Evolutionary conservation across 2,113 vertebrate genomes (phyloP).

Genomic region (Neodon shergylaensis): DNA sequence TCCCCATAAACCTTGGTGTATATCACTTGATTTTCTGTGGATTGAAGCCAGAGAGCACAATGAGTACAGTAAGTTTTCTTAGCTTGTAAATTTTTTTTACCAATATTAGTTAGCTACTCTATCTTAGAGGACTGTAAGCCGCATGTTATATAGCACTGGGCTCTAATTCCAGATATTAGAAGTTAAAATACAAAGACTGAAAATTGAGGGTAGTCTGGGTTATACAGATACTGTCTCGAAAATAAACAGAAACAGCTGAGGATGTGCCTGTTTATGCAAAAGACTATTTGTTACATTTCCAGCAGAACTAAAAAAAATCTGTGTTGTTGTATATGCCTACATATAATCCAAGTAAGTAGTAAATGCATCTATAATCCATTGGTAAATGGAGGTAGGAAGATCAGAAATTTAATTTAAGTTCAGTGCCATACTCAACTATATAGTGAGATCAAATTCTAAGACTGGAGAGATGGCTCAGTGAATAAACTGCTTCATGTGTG

Average conservation of each 20-base stretch:
- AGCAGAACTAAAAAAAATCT: not conserved
- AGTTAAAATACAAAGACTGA: not conserved
- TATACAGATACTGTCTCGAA: not conserved
- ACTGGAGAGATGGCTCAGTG: not conserved
- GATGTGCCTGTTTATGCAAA: not conserved
- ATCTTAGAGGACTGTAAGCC: not conserved
- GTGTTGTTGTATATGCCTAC: not conserved
- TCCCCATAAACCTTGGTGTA: not conserved
- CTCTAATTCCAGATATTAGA: not conserved
- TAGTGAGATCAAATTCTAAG: not conserved
- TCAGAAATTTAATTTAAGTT: not conserved
- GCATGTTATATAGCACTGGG: no score
- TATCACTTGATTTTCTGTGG: not conserved
- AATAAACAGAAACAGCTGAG: not conserved
- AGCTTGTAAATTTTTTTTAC: not conserved
- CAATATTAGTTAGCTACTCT: not conserved
- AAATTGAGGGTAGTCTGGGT: not conserved
- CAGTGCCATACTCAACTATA: not conserved
- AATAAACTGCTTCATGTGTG: not conserved
- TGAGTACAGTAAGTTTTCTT: slow-evolving; percentile 75
- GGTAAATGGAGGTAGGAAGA: not conserved
- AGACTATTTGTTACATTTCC: not conserved
- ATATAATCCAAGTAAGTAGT: not conserved
- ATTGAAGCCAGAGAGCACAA: slow-evolving; percentile 15
- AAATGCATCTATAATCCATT: not conserved